Conservation (phyloP, 2,113 vertebrate species). For the Spheniscus mendiculus region DNA sequence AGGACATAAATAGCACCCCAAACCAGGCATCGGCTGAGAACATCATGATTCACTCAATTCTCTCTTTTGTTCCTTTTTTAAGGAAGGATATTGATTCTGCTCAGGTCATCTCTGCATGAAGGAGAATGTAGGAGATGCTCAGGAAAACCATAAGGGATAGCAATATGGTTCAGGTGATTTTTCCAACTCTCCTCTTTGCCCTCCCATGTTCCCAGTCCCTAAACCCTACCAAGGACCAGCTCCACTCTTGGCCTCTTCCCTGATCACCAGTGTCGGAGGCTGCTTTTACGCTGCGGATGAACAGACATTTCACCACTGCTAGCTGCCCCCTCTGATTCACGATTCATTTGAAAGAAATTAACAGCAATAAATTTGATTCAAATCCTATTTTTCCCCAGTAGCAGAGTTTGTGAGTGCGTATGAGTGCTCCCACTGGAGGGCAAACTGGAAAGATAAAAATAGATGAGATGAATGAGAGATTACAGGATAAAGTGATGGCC, state of each 20-base stretch:
- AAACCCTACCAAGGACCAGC: background rate
- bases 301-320: background rate
- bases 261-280: background rate
- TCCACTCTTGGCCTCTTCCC: background rate
- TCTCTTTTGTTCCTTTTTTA: background rate
- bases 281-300: background rate
- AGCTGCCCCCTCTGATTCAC: background rate
- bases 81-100: background rate
- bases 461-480: background rate
- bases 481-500: background rate
- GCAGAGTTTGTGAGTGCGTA: background rate
- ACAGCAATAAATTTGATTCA: background rate
- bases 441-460: conserved; percentile 17
- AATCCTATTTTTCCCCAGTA: background rate
- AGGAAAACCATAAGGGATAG: background rate
- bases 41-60: background rate
- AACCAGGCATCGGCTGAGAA: background rate
- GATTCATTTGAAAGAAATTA: background rate
- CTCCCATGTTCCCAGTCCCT: background rate
- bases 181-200: background rate
- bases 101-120: background rate
- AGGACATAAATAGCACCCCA: background rate
- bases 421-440: background rate
- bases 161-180: background rate
- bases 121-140: background rate